Base-by-base conservation (phyloP, 37 sponge, comb jelly and placozoan genomes). In the Oopsacas minuta region DNA sequence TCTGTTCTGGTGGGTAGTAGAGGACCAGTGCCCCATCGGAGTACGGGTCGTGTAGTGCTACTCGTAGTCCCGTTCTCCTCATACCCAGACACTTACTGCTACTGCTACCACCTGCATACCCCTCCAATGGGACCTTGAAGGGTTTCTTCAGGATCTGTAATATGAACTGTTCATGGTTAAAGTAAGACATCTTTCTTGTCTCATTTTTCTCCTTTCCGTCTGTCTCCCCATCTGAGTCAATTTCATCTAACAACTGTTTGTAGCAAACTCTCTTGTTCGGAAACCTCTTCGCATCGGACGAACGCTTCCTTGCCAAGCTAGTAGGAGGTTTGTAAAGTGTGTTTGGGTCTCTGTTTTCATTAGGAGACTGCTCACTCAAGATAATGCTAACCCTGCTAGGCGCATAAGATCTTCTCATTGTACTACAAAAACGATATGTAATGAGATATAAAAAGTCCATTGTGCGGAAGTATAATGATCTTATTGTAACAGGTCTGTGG, bases 21-120 rank as follows among this genome's bases (percentile, higher is more conserved):
- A 96, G 87, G 3, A 96, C 92, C 49, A 97, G 91, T 0, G 97
- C 97, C 37, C 91, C 90, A 37, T 92, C 95, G 34, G 90, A 92
- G 37, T 85, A 88, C 36, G 97, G 97, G 83, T 94, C 94, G 83
- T 97, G 97, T 37, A 97, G 87, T 37, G 94, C 83, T 0, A 82
- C 75, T 69, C 86, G 81, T 39, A 89, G 52, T 3, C 91, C 92
- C 35, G 75, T 37, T 23, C 93, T 38, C 49, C 89, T 35, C 89
- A 94, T 91, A 0, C 97, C 96, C 52, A 96, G 90, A 28, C 94
- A 89, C 35, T 90, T 83, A n/a, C 88, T 28, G 83, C 83, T 37
- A 25, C 37, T 36, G 83, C 83, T 20, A 37, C 85, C 86, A 82
- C 86, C 87, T 34, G 46, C 52, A 83, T 91, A 93, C 86, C 93